Base-by-base conservation (phyloP, 2,797 vertebrate species). In the Psittacula derbiana region DNA sequence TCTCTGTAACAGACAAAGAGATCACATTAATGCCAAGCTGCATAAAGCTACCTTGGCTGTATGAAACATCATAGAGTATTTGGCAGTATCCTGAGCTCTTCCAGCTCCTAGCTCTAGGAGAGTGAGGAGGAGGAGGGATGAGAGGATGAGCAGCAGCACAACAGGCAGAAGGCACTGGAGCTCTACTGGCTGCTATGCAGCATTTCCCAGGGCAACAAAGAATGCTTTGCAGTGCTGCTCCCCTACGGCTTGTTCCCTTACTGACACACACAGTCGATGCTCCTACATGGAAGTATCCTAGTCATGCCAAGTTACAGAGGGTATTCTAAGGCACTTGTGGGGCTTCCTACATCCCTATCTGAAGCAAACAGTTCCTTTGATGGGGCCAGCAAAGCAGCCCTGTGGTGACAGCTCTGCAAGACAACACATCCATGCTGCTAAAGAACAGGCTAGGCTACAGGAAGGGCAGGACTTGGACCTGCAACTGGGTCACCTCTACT, bases 111-210 rank as follows among this genome's bases (percentile, higher is more conserved):
- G 1, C 24, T 80, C 30, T 19, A 62, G 52, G 57, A 82, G 60
- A 43, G 17, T 3, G 12, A 88, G 25, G 49, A 90, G n/a, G 43
- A 53, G 36, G n/a, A 57, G 23, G 31, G 12, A 53, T 2, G n/a
- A 53, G 61, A 90, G 61, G 79, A 40, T 6, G 40, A 64, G 62
- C 4, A 2, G 86, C 74, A 93, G 94, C 93, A 69, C 0, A 3
- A 66, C 60, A 76, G 55, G 80, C 71, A 87, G 81, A 92, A 95
- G 90, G 76, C 85, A 86, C 58, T 44, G 83, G 57, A 85, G 74
- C 50, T 86, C 91, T 66, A 20, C 64, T n/a, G 83, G 83, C 67
- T 72, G 85, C 87, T 81, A 7, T 0, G 1, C 66, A 73, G 65
- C 74, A 49, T 7, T 91, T 58, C 65, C 8, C 41, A 5, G 17